Percentiles rank a stretch among this genome's conserved stretches.
phyloP scores from a whole-genome alignment of 92 coral and sea anemone species.

The Parazoanthus darwini region DNA sequence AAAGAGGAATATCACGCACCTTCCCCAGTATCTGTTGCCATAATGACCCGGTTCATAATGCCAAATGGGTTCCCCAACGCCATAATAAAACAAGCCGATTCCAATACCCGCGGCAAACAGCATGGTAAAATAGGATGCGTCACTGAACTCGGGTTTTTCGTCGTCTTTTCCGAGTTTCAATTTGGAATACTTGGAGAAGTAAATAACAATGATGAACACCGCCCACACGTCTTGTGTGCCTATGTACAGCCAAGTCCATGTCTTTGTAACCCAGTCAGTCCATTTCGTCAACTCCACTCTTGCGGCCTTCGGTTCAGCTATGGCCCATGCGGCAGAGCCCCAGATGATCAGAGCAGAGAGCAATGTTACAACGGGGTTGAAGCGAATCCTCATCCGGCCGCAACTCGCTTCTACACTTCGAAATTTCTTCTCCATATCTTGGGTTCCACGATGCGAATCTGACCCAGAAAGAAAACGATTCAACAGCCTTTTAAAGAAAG shows the following conservation, averaged over 20 bases:
- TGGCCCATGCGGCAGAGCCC: no score
- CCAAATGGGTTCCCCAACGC: constrained; percentile 65
- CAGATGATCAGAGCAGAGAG: no score
- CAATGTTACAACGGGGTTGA: no score
- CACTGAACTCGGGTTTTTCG: constrained; percentile 80
- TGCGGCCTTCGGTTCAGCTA: no score
- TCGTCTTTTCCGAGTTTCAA: constrained; percentile 79
- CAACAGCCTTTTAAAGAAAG: no score
- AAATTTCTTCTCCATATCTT: no score
- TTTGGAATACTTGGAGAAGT: constrained; percentile 79
- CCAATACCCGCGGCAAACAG: constrained; percentile 87
- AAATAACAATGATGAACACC: constrained; percentile 61
- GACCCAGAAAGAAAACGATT: no score
- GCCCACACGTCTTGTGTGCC: constrained; percentile 80
- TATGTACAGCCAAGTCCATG: constrained; percentile 81
- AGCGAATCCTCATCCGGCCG: no score
- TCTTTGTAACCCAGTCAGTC: constrained; percentile 61
- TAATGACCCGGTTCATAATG: constrained; percentile 58
- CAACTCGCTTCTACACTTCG: no score
- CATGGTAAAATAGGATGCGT: constrained; percentile 83
- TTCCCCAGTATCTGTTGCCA: constrained; percentile 79
- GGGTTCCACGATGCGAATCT: no score
- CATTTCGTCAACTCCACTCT: no score
- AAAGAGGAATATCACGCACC: constrained; percentile 31
- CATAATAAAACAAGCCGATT: constrained; percentile 73